phyloP scores from a whole-genome alignment of 2,113 vertebrate species.

The Cettia cetti region DNA sequence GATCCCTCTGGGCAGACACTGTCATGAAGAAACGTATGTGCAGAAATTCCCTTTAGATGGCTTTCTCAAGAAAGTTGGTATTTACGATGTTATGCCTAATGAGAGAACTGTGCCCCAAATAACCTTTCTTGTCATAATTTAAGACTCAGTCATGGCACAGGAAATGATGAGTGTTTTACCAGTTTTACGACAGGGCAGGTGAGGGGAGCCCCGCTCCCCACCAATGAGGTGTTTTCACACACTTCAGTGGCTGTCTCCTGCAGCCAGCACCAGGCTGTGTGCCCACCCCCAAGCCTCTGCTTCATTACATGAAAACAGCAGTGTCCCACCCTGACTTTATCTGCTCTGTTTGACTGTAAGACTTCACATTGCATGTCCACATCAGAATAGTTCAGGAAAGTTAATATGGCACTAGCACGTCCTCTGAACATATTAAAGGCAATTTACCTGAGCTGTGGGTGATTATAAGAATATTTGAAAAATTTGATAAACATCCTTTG shows the following conservation, averaged over 20 bases:
- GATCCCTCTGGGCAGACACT: neutral
- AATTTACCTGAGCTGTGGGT: neutral
- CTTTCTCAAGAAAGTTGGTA: neutral
- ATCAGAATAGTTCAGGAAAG: neutral
- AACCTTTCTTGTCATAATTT: neutral
- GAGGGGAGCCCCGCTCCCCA: neutral
- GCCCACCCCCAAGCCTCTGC: neutral
- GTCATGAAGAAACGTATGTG: rapidly evolving
- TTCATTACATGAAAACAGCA: neutral
- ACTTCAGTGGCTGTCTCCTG: rapidly evolving
- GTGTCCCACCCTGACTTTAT: neutral
- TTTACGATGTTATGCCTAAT: neutral
- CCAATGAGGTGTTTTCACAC: neutral
- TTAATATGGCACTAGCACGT: neutral
- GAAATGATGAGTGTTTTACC: neutral
- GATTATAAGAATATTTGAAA: neutral
- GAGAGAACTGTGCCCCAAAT: neutral
- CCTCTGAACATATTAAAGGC: neutral
- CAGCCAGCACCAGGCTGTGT: neutral
- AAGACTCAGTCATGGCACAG: rapidly evolving
- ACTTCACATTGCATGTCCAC: neutral
- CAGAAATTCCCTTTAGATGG: neutral
- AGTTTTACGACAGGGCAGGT: neutral
- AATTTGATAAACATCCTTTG: neutral
- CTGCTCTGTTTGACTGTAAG: too few species aligned